These are phyloP conservation scores for Odobenus rosmarus DNA, from an alignment of 2,113 vertebrate genomes.

Conservation along the genomic window DNA sequence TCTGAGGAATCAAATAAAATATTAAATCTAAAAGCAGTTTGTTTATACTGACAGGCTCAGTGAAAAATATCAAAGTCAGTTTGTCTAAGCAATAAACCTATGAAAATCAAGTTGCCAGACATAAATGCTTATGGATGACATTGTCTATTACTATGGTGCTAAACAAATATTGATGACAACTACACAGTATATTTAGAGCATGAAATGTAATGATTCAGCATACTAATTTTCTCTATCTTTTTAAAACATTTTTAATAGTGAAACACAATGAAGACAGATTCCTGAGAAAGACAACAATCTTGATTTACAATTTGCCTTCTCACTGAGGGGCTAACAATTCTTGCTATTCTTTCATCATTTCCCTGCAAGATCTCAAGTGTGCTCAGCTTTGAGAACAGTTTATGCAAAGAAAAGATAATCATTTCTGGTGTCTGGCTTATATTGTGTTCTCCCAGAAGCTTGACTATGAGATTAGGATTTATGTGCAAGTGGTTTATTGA, in stretches of 20 bases:
- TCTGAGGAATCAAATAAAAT: conserved; percentile 66
- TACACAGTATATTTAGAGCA: not conserved
- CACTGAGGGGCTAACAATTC: not conserved
- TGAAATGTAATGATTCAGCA: not conserved
- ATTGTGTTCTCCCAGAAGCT: not conserved
- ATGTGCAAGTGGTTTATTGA: not conserved
- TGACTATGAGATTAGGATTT: not conserved
- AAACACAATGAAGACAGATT: not conserved
- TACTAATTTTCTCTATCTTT: not conserved
- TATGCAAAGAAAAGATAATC: not conserved
- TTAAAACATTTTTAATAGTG: not conserved
- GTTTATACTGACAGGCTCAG: conserved; percentile 37
- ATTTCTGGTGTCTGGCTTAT: not conserved
- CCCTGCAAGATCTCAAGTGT: not conserved
- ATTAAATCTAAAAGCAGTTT: conserved; percentile 65
- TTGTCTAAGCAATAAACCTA: conserved; percentile 49
- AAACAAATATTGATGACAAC: conserved; percentile 12
- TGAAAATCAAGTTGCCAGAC: conserved; percentile 55
- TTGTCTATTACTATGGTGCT: not conserved
- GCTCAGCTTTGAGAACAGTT: not conserved
- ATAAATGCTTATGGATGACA: conserved; percentile 32
- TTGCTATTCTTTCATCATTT: not conserved
- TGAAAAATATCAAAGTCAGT: conserved; percentile 65
- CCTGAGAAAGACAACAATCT: not conserved
- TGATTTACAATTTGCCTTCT: not conserved